Evolutionary conservation across 2,113 vertebrate species (phyloP), one percentile per base, ranked within the genome.

Genomic region (Struthio camelus): DNA sequence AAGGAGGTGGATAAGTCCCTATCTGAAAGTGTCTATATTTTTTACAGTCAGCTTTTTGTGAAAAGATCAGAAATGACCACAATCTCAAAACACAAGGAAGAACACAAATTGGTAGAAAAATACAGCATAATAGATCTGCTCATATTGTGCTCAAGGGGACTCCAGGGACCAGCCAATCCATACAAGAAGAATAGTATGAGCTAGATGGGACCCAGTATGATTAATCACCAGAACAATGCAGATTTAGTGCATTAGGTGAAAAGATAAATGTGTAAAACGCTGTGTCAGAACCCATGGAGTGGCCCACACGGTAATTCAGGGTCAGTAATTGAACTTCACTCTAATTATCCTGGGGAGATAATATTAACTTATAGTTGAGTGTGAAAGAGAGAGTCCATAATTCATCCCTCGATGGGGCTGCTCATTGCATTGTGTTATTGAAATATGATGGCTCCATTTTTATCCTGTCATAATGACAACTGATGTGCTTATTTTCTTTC

Each of bases 391-490:
- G 93, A 98, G 98, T 98, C 98, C 98, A 99, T 99, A 99, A 99
- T 99, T 99, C 98, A 99, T 99, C 98, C 97, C 97, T 97, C 97
- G 96, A 98, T 98, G 98, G 98, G 98, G 98, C 97, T 95, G 97
- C 97, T 97, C 97, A 95, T 98, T 98, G 98, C 98, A 98, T 98
- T 99, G 99, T 99, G 99, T 99, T 99, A 99, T 98, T 99, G 99
- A 99, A 99, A 99, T 99, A 99, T 99, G 99, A 99, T 97, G 98
- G 99, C 98, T 99, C 98, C 99, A 99, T 99, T 99, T 99, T 99
- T 99, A 99, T 99, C 98, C 99, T 99, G 99, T 99, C 99, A 99
- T 98, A 98, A 99, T 99, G 99, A 99, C 99, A 99, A 99, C 99
- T 99, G 99, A 99, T 99, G 99, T 98, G 98, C 99, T 99, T 99